Evolutionary conservation across 2,888 invertebrate genomes (phyloP).

Genomic region (Machimus rusticus): DNA sequence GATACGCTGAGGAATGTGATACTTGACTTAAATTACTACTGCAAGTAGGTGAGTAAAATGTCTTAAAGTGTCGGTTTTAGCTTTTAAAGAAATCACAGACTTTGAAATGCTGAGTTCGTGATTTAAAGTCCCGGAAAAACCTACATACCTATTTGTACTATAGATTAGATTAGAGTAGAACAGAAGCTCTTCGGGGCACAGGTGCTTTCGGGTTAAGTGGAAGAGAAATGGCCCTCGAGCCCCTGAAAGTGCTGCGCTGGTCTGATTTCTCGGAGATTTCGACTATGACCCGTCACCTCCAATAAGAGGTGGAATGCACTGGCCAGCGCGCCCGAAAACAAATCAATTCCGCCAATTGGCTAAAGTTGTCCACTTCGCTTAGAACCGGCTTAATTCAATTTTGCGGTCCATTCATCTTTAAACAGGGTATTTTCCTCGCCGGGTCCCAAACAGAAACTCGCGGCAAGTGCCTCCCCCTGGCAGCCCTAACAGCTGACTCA

Average conservation of each 20-base stretch:
- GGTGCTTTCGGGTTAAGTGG: neutral
- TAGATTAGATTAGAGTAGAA: neutral
- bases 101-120: too few relatives aligned
- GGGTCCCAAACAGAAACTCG: neutral
- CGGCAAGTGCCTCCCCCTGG: neutral
- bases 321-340: neutral
- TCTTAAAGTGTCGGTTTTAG: too few relatives aligned
- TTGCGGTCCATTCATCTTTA: neutral
- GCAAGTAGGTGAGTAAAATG: too few relatives aligned
- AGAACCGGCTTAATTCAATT: neutral
- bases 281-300: neutral
- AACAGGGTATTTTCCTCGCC: neutral
- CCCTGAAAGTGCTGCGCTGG: neutral
- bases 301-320: neutral
- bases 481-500: slow-evolving; percentile 34
- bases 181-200: too few relatives aligned
- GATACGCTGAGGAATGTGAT: too few relatives aligned
- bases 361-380: neutral
- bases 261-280: neutral
- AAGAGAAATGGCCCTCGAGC: neutral
- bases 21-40: too few relatives aligned
- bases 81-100: too few relatives aligned
- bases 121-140: too few relatives aligned
- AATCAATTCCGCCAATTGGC: neutral
- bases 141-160: too few relatives aligned